Percentiles rank a stretch among this genome's conserved stretches.
Conservation (phyloP, 2,888 invertebrate genomes). For the Caenorhabditis wallacei region DNA sequence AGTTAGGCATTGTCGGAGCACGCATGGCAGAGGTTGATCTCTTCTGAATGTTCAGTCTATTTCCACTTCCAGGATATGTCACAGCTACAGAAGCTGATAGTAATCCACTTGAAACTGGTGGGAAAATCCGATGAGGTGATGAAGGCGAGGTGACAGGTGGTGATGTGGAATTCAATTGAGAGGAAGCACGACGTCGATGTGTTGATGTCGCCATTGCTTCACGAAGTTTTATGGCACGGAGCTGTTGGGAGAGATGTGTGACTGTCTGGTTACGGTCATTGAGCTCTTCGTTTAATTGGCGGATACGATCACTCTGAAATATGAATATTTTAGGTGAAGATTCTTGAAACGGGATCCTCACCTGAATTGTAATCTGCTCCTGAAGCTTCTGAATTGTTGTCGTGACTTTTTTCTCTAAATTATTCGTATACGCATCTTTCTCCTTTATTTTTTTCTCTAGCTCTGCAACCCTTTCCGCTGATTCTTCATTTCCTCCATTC, state of each 20-base stretch:
- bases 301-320: constrained; percentile 75
- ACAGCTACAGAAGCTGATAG: constrained; percentile 71
- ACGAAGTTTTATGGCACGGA: constrained; percentile 74
- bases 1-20: constrained; percentile 61
- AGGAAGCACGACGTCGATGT: constrained; percentile 72
- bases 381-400: constrained; percentile 73
- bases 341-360: constrained; percentile 17
- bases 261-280: constrained; percentile 78
- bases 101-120: constrained; percentile 65
- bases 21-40: constrained; percentile 58
- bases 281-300: constrained; percentile 76
- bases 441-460: constrained; percentile 62
- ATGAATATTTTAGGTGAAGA: not conserved
- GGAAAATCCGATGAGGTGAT: constrained; percentile 67
- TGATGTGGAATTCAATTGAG: constrained; percentile 53
- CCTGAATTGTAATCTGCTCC: constrained; percentile 72
- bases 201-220: constrained; percentile 79
- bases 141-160: constrained; percentile 66
- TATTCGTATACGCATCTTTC: constrained; percentile 65
- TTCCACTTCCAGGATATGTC: constrained; percentile 68
- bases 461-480: constrained; percentile 60
- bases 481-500: constrained; percentile 41
- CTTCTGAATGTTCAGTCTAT: constrained; percentile 39
- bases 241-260: constrained; percentile 76
- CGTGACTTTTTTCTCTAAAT: constrained; percentile 72